Base-by-base conservation (phyloP, 2,888 invertebrate species). In the Siphonodentalium dalli region DNA sequence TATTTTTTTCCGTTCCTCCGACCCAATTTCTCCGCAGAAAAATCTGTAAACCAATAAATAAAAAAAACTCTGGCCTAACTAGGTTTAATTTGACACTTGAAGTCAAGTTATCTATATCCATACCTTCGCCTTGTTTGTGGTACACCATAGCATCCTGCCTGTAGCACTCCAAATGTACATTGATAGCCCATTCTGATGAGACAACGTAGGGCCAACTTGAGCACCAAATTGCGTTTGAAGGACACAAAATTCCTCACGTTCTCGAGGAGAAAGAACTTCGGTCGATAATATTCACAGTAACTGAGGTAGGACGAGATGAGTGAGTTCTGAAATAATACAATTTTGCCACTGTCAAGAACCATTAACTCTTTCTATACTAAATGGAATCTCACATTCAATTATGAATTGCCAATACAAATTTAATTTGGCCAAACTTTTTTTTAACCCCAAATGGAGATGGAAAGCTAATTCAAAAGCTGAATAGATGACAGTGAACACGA, bases 241-340 rank as follows among this genome's bases (percentile, higher is more conserved):
- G 89, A 88, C 0, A 91, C 90, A 80, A 93, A 92, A 81, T 92
- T 92, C 41, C 91, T 83, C 0, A 93, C 92, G 72, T 92, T 92
- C 80, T 93, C 92, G 73, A 93, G 83, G 23, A 93, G 85, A 73
- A 92, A 91, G 79, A 88, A 92, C 69, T 88, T 87, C 0, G 92
- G 92, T 6, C 92, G 85, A 75, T 90, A 92, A 80, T 87, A 92
- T 79, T 93, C 93, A 76, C 91, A 91, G 80, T 88, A 92, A 24
- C 91, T 90, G 20, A 92, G 84, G 77, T 88, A 92, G 0, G 91
- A 88, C 0, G 89, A 89, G 20, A 92, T 88, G 13, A 92, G 83
- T 0, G 92, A 92, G 78, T 91, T 92, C 84, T 85, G 78, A 9
- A 73, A 70, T 54, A 40, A 11, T 58, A 65, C 37, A 34, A 48